Evolutionary conservation across 1,140 invertebrate genomes (phyloP), one percentile per base, ranked within the genome.

Genomic region (Philotrypesis tridentata): DNA sequence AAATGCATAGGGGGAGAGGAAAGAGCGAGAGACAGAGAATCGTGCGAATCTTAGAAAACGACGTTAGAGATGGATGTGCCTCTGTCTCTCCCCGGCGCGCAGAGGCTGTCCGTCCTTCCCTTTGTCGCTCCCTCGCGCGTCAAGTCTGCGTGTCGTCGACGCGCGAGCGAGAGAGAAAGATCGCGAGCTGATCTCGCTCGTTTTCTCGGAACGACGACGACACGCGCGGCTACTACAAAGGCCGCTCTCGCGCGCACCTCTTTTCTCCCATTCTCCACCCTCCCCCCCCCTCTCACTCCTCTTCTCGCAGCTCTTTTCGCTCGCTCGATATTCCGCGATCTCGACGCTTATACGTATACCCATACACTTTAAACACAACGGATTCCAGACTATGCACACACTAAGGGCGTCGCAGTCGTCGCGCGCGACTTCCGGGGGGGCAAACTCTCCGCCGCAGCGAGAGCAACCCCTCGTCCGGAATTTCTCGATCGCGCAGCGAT

Each of bases 241-340:
- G 74, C 84, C 21, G 37, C 8, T 65, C 25, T 8, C n/a, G n/a
- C n/a, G n/a, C n/a, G n/a, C n/a, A n/a, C n/a, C 61, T 65, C 61
- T 25, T 29, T n/a, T 63, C 76, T 21, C 31, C 21, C 48, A 55
- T 55, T 55, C 48, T 55, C 21, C 14, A 7, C 31, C 23, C 14
- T 33, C 37, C 6, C 2, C 23, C 37, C 29, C 1, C 17, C 29
- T 71, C 67, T 14, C 21, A 21, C 65, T 70, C 43, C 23, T 7
- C 12, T 23, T 23, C 12, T 72, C 55, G 5, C 33, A 25, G 31
- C 70, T 17, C 43, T 31, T 85, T 85, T 83, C 83, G 82, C 85
- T 87, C 85, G 87, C 84, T 88, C 86, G 87, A 88, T 88, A 87
- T 89, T 87, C 87, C 48, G 21, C 85, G 86, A 88, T 86, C 86